These are phyloP conservation scores for Drosophila pachea DNA, from an alignment of 1,140 invertebrate species.

Conservation along the genomic window DNA sequence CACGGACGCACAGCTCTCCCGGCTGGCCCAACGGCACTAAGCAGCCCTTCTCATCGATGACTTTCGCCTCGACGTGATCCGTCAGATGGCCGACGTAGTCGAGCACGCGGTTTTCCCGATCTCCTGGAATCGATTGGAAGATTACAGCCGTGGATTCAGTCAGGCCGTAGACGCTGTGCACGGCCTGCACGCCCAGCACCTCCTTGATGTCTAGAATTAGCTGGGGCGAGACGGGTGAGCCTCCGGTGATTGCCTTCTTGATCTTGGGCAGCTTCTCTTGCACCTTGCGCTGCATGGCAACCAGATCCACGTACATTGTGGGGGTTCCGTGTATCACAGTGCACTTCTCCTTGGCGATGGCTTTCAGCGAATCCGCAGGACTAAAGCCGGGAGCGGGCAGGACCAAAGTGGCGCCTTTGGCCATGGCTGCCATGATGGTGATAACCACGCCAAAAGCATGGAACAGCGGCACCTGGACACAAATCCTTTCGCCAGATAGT, in stretches of 20 bases:
- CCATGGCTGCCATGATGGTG: conserved; percentile 82
- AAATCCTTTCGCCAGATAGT: conserved; percentile 80
- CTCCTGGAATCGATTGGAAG: conserved; percentile 84
- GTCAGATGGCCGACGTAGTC: conserved; percentile 88
- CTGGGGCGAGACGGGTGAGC: conserved; percentile 86
- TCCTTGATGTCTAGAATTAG: conserved; percentile 84
- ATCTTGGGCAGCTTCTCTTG: conserved; percentile 80
- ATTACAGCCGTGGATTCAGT: conserved; percentile 91
- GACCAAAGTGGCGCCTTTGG: conserved; percentile 86
- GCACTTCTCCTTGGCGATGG: conserved; percentile 87
- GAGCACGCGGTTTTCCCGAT: conserved; percentile 84
- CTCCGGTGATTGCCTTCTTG: conserved; percentile 85
- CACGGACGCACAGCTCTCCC: conserved; percentile 91
- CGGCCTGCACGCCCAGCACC: conserved; percentile 79
- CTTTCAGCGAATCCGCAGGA: conserved; percentile 83
- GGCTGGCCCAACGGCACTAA: conserved; percentile 86
- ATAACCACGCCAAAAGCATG: conserved; percentile 91
- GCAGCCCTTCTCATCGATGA: conserved; percentile 86
- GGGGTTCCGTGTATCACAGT: conserved; percentile 93
- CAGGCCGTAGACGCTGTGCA: conserved; percentile 90
- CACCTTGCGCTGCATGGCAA: conserved; percentile 81
- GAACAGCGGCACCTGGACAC: conserved; percentile 93
- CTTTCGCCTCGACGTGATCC: conserved; percentile 89
- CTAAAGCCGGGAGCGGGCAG: conserved; percentile 85
- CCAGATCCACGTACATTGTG: conserved; percentile 96